Percentiles rank a stretch among this genome's conserved stretches.
Conservation (phyloP, 2,113 vertebrate species). For the Mastomys natalensis region DNA sequence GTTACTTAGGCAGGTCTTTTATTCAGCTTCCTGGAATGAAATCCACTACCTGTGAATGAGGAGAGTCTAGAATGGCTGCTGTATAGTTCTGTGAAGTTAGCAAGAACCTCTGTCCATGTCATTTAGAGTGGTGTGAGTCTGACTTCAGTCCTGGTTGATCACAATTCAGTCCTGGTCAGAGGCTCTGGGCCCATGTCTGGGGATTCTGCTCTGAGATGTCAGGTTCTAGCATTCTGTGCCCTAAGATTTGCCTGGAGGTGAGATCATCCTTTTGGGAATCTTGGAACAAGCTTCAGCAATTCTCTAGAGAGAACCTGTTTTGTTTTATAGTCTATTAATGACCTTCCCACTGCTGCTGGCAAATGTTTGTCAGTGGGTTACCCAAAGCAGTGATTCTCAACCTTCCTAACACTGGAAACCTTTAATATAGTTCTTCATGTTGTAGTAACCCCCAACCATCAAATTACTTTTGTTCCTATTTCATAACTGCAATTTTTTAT, state of each 20-base stretch:
- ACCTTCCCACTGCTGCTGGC: neutral
- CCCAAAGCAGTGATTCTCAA: neutral
- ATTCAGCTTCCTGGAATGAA: neutral
- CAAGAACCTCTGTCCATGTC: neutral
- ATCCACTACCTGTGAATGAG: neutral
- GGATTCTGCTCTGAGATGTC: neutral
- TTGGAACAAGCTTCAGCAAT: neutral
- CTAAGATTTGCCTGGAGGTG: neutral
- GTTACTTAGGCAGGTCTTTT: neutral
- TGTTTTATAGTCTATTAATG: neutral
- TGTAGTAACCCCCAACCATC: too few species aligned
- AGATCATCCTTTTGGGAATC: neutral
- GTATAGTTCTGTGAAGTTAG: neutral
- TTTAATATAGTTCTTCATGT: neutral
- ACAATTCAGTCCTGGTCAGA: neutral
- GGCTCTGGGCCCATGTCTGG: neutral
- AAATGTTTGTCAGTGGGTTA: neutral
- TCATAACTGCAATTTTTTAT: neutral
- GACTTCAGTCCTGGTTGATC: neutral
- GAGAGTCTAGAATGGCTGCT: neutral
- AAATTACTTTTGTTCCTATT: neutral
- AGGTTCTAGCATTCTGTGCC: neutral
- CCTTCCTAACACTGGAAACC: neutral
- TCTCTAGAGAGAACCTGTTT: neutral
- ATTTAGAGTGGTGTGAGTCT: neutral